phyloP scores from a whole-genome alignment of 2,797 vertebrate species.

The Tiaroga cobitis region DNA sequence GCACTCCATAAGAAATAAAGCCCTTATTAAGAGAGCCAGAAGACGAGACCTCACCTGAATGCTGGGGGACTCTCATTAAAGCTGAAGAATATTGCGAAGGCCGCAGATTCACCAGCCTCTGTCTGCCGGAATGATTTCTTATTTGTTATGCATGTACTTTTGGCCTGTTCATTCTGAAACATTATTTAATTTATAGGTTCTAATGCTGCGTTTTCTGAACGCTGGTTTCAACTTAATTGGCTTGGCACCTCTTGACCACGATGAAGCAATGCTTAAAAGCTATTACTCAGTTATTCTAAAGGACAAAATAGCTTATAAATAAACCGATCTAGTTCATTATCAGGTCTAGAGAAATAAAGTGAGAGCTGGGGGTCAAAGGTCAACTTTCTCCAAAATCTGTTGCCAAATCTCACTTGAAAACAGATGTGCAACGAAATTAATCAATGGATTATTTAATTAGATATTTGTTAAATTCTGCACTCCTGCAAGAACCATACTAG shows the following conservation, averaged over 20 bases:
- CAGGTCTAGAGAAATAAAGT: neutral
- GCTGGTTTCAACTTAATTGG: conserved; percentile 27
- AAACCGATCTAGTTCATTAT: conserved; percentile 16
- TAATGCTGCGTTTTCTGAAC: neutral
- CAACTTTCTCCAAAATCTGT: neutral
- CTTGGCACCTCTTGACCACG: conserved; percentile 22
- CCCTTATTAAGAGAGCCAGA: conserved; percentile 46
- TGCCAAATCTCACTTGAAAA: neutral
- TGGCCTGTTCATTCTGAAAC: neutral
- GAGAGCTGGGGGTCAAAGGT: neutral
- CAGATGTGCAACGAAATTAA: neutral
- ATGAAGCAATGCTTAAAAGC: neutral
- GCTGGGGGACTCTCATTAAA: conserved; percentile 44
- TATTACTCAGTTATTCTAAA: neutral
- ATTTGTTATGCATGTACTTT: neutral
- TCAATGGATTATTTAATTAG: neutral
- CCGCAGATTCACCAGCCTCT: conserved; percentile 11
- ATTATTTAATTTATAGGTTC: neutral
- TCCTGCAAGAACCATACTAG: neutral
- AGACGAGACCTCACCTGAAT: conserved; percentile 20
- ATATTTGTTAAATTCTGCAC: neutral
- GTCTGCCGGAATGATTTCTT: neutral
- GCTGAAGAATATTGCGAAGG: conserved; percentile 20
- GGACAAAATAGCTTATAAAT: conserved; percentile 7
- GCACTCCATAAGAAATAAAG: conserved; percentile 47